Evolutionary conservation across 2,797 vertebrate species (phyloP), one percentile per base, ranked within the genome.

Genomic region (Bradypodion ventrale): DNA sequence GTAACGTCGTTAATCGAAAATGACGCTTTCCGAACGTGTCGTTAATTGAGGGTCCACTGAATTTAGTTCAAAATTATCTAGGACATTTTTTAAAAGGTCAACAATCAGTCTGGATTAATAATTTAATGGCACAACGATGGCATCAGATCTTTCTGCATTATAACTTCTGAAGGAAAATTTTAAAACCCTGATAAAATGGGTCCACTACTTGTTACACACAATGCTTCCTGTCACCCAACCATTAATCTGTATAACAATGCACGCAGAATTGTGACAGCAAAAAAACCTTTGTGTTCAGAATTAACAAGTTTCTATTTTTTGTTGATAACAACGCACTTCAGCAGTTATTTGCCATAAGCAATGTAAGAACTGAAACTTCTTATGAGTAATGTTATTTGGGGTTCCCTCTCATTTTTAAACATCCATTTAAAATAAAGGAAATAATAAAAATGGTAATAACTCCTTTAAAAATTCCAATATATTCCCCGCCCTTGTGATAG

Each of bases 201-300:
- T 19, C 21, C 52, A 56, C 2, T 56, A 15, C 19, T 49, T 8
- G 5, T 56, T 56, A 4, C 16, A 21, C 19, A 21, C 19, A 16
- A 56, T 21, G 21, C 40, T 80, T 12, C 7, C 21, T 68, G 42
- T 62, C 74, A 60, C 40, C 70, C 35, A 78, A 8, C 49, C 52
- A 83, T 15, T 13, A 46, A 9, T 68, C 19, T 80, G 21, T 19
- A 49, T 16, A 66, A 62, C 35, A 62, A 73, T n/a, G 37, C 29
- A 68, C 9, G 56, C 29, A 76, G 40, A 75, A 49, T 40, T n/a
- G 25, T 23, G 29, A 29, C 25, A 49, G 46, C 27, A n/a, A 72
- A 40, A 78, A 84, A 44, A 27, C 2, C n/a, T 35, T 85, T 85
- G 40, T 60, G 49, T 81, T 62, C 73, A 69, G 52, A 81, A 81